These are phyloP conservation scores for Rugalucina vietnamica DNA, from an alignment of 2,888 invertebrate genomes.

Conservation along the genomic window DNA sequence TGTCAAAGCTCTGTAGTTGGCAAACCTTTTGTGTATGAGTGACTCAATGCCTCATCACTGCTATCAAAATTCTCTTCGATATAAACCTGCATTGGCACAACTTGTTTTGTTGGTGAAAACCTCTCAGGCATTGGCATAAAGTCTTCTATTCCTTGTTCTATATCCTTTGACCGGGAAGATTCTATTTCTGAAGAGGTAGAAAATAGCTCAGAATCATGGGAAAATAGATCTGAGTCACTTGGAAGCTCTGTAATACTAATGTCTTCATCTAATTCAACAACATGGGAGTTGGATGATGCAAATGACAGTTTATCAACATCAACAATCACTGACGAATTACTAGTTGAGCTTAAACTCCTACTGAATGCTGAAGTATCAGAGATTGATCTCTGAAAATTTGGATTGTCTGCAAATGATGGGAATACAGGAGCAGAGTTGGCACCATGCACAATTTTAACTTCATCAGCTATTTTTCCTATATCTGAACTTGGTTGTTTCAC, in stretches of 20 bases:
- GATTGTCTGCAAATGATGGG: neutral
- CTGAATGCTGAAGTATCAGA: neutral
- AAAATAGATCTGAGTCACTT: constrained; percentile 43
- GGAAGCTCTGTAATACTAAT: constrained; percentile 55
- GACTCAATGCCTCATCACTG: constrained; percentile 55
- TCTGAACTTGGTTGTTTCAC: neutral
- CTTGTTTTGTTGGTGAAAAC: constrained; percentile 54
- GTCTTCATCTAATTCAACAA: constrained; percentile 64
- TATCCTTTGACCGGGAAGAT: constrained; percentile 24
- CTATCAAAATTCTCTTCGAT: constrained; percentile 63
- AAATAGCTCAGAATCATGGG: constrained; percentile 35
- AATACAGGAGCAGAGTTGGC: neutral
- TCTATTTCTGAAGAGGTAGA: constrained; percentile 8
- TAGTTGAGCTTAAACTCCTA: constrained; percentile 4
- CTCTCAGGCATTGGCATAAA: constrained; percentile 37
- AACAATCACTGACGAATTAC: constrained; percentile 42
- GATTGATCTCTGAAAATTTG: neutral
- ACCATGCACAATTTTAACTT: no score
- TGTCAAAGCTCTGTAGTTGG: constrained; percentile 41
- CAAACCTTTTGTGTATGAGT: constrained; percentile 26
- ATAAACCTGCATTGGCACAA: constrained; percentile 69
- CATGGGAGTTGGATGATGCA: constrained; percentile 44
- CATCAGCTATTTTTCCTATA: no score
- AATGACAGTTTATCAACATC: constrained; percentile 56
- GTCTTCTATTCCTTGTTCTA: constrained; percentile 40